A percentile compares a stretch with the other conserved stretches of the same genome.
phyloP scores from a whole-genome alignment of 2,113 vertebrate genomes.

The Suncus etruscus region DNA sequence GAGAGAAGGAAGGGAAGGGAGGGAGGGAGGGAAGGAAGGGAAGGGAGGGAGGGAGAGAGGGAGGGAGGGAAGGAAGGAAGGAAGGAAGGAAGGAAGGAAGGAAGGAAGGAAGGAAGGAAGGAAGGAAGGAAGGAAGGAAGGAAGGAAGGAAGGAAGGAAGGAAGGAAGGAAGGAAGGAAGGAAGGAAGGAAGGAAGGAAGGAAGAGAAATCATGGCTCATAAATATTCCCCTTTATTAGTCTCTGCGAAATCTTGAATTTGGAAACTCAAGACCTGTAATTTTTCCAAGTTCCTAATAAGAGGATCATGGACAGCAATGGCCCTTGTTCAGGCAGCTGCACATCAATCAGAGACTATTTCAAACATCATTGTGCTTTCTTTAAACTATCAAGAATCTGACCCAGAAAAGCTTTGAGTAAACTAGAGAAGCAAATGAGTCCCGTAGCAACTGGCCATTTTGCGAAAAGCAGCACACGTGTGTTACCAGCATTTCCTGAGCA shows the following conservation, averaged over 20 bases:
- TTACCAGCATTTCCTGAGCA: not conserved
- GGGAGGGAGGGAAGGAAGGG: too few species aligned
- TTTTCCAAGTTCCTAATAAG: not conserved
- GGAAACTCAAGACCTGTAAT: not conserved
- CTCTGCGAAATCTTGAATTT: conserved; percentile 1
- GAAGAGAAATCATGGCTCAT: not conserved
- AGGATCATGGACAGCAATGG: not conserved
- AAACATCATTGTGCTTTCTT: conserved; percentile 10
- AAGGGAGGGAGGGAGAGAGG: too few species aligned
- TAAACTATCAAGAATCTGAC: conserved; percentile 40
- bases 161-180: too few species aligned
- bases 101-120: too few species aligned
- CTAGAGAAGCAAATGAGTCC: too few species aligned
- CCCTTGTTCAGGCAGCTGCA: not conserved
- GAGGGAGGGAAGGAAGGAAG: too few species aligned
- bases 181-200: too few species aligned
- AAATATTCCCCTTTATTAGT: not conserved
- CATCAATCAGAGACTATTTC: not conserved
- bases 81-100: too few species aligned
- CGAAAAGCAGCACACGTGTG: not conserved
- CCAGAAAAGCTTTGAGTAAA: too few species aligned
- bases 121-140: too few species aligned
- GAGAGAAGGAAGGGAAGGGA: too few species aligned
- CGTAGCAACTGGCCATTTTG: not conserved
- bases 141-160: too few species aligned